Percentiles rank a stretch among this genome's conserved stretches.
Conservation (phyloP, 2,113 vertebrate genomes). For the Sminthopsis crassicaudata region DNA sequence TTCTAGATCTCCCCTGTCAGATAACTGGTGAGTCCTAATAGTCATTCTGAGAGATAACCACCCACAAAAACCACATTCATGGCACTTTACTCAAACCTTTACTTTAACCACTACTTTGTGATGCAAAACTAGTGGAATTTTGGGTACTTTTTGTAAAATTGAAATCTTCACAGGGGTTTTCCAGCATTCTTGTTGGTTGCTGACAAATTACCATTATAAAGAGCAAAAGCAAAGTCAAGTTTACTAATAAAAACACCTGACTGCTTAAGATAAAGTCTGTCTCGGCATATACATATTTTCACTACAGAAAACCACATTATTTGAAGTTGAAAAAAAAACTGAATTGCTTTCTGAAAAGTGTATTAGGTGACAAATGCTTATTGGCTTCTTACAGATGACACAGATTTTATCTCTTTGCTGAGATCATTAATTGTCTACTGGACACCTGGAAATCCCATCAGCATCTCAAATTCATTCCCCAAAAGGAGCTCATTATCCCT, state of each 20-base stretch:
- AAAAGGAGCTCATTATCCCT: background rate
- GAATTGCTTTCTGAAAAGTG: constrained; percentile 17
- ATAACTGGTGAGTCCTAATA: constrained; percentile 55
- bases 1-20: constrained; percentile 75
- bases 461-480: background rate
- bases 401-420: background rate
- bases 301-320: constrained; percentile 4
- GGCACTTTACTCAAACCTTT: constrained; percentile 86
- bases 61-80: constrained; percentile 88
- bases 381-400: background rate
- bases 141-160: constrained; percentile 90
- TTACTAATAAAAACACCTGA: constrained; percentile 70
- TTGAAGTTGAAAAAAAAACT: background rate
- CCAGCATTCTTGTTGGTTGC: constrained; percentile 82
- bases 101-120: constrained; percentile 86
- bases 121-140: constrained; percentile 90
- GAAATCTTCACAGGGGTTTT: constrained; percentile 87
- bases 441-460: background rate
- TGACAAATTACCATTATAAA: constrained; percentile 76
- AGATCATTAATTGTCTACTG: background rate
- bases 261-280: background rate
- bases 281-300: background rate
- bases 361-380: background rate
- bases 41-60: constrained; percentile 81
- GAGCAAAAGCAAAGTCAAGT: constrained; percentile 52